Conservation (phyloP, 2,797 vertebrate species). For the Sibirionetta formosa region DNA sequence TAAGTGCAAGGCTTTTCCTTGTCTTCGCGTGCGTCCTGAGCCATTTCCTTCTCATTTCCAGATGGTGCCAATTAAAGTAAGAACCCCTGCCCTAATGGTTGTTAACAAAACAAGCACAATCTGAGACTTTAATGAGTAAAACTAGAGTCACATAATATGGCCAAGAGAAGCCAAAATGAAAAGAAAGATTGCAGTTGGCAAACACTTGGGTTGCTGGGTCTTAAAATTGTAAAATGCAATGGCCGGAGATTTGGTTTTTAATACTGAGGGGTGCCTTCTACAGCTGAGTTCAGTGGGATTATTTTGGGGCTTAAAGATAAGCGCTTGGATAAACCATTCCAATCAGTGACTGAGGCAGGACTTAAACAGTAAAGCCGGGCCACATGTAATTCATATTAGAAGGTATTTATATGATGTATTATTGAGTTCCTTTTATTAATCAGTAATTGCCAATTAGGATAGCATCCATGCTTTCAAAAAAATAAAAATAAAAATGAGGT, state of each 20-base stretch:
- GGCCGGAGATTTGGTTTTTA: slow-evolving; percentile 30
- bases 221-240: slow-evolving; percentile 8
- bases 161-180: slow-evolving; percentile 67
- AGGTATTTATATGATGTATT: not conserved
- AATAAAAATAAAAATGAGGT: not conserved
- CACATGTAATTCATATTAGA: not conserved
- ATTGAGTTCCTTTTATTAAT: not conserved
- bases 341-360: not conserved
- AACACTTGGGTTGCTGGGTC: slow-evolving; percentile 13
- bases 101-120: slow-evolving; percentile 75
- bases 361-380: not conserved
- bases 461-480: not conserved
- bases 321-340: not conserved
- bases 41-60: slow-evolving; percentile 64
- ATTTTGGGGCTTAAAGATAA: slow-evolving; percentile 14
- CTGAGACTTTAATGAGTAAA: slow-evolving; percentile 75
- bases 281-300: slow-evolving; percentile 3
- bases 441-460: not conserved
- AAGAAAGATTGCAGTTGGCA: slow-evolving; percentile 20
- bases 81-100: slow-evolving; percentile 70
- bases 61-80: slow-evolving; percentile 79
- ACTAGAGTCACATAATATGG: slow-evolving; percentile 56
- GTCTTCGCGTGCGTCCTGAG: slow-evolving; percentile 3
- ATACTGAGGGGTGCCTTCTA: not conserved
- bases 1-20: slow-evolving; percentile 23